phyloP scores from a whole-genome alignment of 1,140 invertebrate genomes.

The Conus betulinus region DNA sequence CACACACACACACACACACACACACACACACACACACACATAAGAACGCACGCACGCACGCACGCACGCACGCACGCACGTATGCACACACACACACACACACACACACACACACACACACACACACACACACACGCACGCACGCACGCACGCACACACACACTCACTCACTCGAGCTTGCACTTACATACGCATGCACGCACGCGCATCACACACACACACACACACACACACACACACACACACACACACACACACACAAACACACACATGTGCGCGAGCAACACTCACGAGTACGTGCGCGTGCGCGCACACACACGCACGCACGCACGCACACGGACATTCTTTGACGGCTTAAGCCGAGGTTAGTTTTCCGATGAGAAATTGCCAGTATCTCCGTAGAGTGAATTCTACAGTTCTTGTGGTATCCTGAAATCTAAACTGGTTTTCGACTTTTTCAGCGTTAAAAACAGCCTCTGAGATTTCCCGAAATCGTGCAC shows the following conservation, averaged over 20 bases:
- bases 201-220: background rate
- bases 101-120: background rate
- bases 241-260: background rate
- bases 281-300: no score
- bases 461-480: no score
- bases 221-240: background rate
- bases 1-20: conserved; percentile 3
- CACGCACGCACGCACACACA: background rate
- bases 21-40: background rate
- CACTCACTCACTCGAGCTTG: background rate
- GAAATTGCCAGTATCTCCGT: no score
- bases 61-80: background rate
- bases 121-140: conserved; percentile 12
- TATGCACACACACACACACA: background rate
- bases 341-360: no score
- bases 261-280: no score
- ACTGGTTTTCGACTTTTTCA: no score
- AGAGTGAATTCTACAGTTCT: no score
- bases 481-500: no score
- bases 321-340: no score
- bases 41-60: background rate
- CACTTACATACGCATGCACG: background rate
- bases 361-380: no score
- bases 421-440: no score
- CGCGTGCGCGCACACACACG: no score